phyloP scores from a whole-genome alignment of 2,113 vertebrate genomes.

The Amazona vittata region DNA sequence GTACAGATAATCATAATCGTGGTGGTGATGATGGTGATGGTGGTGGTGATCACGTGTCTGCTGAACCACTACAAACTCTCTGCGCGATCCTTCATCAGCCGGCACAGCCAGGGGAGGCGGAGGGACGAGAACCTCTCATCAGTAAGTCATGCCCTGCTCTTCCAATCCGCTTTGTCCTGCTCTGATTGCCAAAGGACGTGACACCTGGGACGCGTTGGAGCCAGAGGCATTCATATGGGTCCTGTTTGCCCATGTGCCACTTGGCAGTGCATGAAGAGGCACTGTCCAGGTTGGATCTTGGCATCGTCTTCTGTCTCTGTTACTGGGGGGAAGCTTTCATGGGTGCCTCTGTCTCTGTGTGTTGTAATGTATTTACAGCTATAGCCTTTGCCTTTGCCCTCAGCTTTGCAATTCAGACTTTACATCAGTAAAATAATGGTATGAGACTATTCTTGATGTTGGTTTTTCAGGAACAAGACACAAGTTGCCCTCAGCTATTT shows the following conservation, averaged over 20 bases:
- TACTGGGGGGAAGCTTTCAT: not conserved
- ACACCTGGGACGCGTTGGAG: slow-evolving; percentile 9
- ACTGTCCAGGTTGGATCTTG: not conserved
- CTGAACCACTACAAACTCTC: slow-evolving; percentile 96
- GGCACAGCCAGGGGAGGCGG: slow-evolving; percentile 83
- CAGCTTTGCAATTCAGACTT: not conserved
- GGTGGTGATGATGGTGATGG: slow-evolving; percentile 98
- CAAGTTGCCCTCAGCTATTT: not conserved
- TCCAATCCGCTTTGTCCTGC: not conserved
- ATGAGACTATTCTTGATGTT: rapidly evolving
- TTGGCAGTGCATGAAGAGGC: not conserved
- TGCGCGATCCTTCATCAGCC: slow-evolving; percentile 87
- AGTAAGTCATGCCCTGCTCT: slow-evolving; percentile 75
- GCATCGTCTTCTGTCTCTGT: not conserved
- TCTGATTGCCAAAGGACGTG: slow-evolving; percentile 11
- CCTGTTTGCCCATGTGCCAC: not conserved
- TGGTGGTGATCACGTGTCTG: slow-evolving; percentile 95
- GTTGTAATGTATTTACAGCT: not conserved
- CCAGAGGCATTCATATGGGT: not conserved
- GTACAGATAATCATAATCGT: slow-evolving; percentile 97
- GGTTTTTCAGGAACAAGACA: too few relatives aligned
- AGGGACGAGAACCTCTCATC: slow-evolving; percentile 87
- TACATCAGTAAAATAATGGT: not conserved
- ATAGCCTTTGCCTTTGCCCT: not conserved
- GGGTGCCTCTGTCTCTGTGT: not conserved